Evolutionary conservation across 2,113 vertebrate species (phyloP).

Genomic region (Xiphophorus hellerii): DNA sequence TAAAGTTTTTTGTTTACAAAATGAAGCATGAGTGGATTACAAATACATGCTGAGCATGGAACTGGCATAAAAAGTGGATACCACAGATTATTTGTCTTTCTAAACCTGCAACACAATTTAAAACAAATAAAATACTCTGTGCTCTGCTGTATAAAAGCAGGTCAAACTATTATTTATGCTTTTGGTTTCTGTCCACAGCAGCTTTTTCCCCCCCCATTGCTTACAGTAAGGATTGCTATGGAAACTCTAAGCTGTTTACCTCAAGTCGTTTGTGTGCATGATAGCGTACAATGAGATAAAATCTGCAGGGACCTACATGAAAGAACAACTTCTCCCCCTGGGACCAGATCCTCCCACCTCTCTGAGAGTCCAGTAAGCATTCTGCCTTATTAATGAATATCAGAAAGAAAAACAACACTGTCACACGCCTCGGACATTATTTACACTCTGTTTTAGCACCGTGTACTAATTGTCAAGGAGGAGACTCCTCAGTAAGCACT

Average conservation of each 20-base stretch:
- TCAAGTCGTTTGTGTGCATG: constrained; percentile 80
- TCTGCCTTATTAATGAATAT: constrained; percentile 81
- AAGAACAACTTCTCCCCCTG: constrained; percentile 77
- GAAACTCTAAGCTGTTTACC: constrained; percentile 82
- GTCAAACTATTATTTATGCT: constrained; percentile 69
- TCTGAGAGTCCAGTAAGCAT: constrained; percentile 70
- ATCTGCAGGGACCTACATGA: constrained; percentile 81
- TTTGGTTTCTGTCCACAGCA: constrained; percentile 61
- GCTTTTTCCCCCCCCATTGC: constrained; percentile 62
- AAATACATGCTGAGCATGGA: constrained; percentile 22
- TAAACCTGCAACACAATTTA: constrained; percentile 31
- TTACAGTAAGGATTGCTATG: constrained; percentile 81
- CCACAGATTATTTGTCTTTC: constrained; percentile 39
- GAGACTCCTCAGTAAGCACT: constrained; percentile 71
- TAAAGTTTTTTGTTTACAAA: constrained; percentile 67
- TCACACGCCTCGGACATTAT: constrained; percentile 72
- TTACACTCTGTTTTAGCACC: constrained; percentile 71
- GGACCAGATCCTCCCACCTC: constrained; percentile 70
- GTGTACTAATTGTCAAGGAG: constrained; percentile 76
- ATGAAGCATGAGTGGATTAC: constrained; percentile 23
- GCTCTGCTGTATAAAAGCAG: constrained; percentile 56
- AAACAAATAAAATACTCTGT: constrained; percentile 48
- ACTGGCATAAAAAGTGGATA: constrained; percentile 35
- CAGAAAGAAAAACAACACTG: constrained; percentile 80
- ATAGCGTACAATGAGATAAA: constrained; percentile 80